Conservation (phyloP, 2,113 vertebrate species). For the Aplodontia rufa region DNA sequence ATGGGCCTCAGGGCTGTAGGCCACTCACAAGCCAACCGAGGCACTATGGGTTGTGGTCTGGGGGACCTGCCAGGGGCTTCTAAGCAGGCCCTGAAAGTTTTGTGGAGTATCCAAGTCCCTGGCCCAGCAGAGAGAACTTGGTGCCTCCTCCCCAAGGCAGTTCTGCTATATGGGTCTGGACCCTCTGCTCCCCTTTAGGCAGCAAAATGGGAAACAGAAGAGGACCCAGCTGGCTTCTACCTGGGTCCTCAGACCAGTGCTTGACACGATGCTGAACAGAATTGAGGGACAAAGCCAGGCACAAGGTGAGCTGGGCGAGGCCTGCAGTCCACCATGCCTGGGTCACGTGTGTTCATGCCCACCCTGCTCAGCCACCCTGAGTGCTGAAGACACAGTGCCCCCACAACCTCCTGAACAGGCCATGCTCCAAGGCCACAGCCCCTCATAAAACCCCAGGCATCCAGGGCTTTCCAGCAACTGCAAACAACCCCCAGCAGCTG, state of each 20-base stretch:
- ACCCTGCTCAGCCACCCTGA: constrained; percentile 70
- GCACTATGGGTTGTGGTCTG: background rate
- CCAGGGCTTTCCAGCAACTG: background rate
- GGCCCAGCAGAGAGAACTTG: background rate
- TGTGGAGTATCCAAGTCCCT: background rate
- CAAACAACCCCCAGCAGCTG: background rate
- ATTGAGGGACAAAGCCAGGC: constrained; percentile 80
- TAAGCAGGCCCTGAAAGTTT: background rate
- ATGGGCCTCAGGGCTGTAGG: background rate
- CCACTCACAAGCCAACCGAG: constrained; percentile 31
- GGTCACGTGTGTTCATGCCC: constrained; percentile 70
- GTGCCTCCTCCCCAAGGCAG: background rate
- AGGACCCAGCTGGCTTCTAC: constrained; percentile 73
- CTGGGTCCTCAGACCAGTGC: constrained; percentile 68
- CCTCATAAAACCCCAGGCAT: background rate
- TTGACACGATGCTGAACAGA: constrained; percentile 54
- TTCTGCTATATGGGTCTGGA: background rate
- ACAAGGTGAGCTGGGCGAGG: constrained; percentile 71
- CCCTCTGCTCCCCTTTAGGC: constrained; percentile 67
- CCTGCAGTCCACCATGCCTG: constrained; percentile 72
- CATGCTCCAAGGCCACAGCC: background rate
- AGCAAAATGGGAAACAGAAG: constrained; percentile 35
- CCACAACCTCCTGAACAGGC: background rate
- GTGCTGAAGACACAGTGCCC: accelerated
- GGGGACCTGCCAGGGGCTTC: constrained; percentile 25